Conservation (phyloP, 2,797 vertebrate species). For the Xiphorhynchus erythropygius region DNA sequence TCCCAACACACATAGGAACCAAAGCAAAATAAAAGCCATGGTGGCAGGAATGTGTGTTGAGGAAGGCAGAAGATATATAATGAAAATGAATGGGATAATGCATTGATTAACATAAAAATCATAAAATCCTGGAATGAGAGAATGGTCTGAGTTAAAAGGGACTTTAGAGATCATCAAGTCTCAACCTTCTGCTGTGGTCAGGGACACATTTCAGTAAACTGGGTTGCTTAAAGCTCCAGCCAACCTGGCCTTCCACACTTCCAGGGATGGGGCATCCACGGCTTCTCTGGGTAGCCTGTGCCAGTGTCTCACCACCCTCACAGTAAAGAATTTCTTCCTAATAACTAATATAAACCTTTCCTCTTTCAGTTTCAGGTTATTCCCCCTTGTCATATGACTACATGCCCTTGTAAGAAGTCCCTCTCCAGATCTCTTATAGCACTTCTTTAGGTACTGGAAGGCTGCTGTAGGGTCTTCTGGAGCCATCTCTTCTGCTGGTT, state of each 20-base stretch:
- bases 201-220: neutral
- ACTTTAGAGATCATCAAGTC: neutral
- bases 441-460: neutral
- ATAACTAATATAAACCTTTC: neutral
- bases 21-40: neutral
- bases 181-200: neutral
- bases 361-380: neutral
- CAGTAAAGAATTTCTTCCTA: neutral
- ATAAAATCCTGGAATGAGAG: neutral
- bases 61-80: neutral
- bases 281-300: neutral
- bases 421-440: neutral
- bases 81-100: neutral
- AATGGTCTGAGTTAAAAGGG: neutral
- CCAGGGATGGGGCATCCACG: neutral
- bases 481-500: neutral
- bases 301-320: neutral
- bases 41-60: neutral
- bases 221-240: neutral
- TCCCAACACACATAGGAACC: neutral
- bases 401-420: neutral
- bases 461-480: neutral
- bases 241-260: neutral
- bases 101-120: neutral
- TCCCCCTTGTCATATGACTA: neutral